Base-by-base conservation (phyloP, 2,113 vertebrate genomes). In the Anarrhichthys ocellatus region DNA sequence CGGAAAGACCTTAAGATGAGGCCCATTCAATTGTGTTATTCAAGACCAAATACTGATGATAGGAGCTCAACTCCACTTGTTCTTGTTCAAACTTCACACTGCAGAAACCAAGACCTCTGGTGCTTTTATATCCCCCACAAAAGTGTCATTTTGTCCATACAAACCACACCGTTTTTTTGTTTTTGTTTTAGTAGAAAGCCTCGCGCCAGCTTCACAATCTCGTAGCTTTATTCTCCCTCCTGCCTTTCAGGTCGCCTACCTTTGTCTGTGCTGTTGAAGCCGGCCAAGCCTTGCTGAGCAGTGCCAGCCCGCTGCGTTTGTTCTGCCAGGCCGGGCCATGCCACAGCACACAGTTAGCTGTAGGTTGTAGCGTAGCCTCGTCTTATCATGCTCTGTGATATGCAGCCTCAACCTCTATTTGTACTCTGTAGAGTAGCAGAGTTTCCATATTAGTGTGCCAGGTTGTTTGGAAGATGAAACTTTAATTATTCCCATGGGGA, bases 201-300 rank as follows among this genome's bases (percentile, higher is more conserved):
- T 3, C 7, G 13, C 36, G 61, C 73, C 73, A 73, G 83, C 54
- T 44, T 48, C 5, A 75, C 63, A 50, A 40, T 59, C 70, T 78
- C 22, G 1, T 15, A 86, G 83, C 85, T 89, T 83, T 87, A 83
- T 90, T 89, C 87, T 82, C 40, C 61, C 62, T 67, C 9, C 58
- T 54, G 78, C 81, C 69, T 91, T 88, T 94, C 87, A 90, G 85
- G 83, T 89, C 67, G 29, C 71, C 63, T 59, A 90, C 89, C 88
- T 93, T 90, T 91, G 86, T 92, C 87, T 85, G 14, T 58, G 81
- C 84, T 18, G 67, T 73, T 79, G 69, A 48, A 38, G 61, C 79
- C 8, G n/a, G 74, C 81, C 81, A 73, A 80, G 76, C 75, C 48
- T 38, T 5, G 18, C 82, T 61, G 76, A 71, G 70, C 74, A 7